Percentiles rank a stretch among this genome's conserved stretches.
Conservation (phyloP, 2,888 invertebrate species). For the Ormia ochracea region DNA sequence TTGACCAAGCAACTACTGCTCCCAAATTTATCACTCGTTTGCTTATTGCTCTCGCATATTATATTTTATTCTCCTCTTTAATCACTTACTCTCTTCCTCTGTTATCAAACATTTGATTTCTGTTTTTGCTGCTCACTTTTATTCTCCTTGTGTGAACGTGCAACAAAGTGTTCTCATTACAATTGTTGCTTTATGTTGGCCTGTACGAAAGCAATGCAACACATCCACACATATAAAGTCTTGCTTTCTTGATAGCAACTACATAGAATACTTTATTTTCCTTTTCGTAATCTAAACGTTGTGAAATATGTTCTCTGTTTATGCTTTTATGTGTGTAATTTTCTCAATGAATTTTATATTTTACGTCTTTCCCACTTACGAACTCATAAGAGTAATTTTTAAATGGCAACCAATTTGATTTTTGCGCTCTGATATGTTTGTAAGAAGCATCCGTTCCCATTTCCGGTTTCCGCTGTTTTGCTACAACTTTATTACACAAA, state of each 20-base stretch:
- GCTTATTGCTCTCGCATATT: neutral
- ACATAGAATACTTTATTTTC: slow-evolving; percentile 9
- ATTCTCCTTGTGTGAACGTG: neutral
- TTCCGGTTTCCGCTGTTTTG: slow-evolving; percentile 70
- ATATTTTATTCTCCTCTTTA: neutral
- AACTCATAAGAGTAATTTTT: slow-evolving; percentile 52
- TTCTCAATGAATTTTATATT: slow-evolving; percentile 28
- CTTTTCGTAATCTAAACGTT: neutral
- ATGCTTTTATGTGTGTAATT: neutral
- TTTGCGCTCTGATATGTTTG: slow-evolving; percentile 64
- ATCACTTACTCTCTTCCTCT: neutral
- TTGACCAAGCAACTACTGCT: slow-evolving; percentile 33
- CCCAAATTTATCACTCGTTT: slow-evolving; percentile 36
- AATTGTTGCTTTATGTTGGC: slow-evolving; percentile 55
- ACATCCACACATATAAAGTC: too few relatives aligned
- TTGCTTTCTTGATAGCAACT: slow-evolving; percentile 28
- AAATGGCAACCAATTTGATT: slow-evolving; percentile 64
- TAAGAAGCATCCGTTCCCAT: slow-evolving; percentile 69
- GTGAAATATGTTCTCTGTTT: neutral
- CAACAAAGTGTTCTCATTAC: slow-evolving; percentile 48
- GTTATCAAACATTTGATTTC: neutral
- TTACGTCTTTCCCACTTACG: slow-evolving; percentile 27
- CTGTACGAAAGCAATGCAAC: neutral
- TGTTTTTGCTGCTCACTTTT: neutral
- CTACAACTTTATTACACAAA: slow-evolving; percentile 42